Evolutionary conservation across 2,113 vertebrate genomes (phyloP).

Genomic region (Pogona vitticeps): DNA sequence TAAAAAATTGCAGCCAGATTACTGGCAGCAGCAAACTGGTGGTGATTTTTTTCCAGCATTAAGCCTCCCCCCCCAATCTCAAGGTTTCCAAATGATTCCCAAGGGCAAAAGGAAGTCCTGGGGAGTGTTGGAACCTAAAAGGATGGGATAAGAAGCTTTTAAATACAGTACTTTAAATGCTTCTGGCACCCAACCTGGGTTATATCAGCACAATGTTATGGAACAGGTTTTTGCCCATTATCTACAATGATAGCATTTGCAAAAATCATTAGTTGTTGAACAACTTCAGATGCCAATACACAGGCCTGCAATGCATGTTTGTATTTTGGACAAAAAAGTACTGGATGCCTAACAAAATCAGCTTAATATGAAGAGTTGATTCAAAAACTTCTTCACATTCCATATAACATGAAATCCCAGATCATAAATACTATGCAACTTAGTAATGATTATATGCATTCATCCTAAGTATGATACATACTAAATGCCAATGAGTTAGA

Average conservation of each 20-base stretch:
- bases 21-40: no score
- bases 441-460: not conserved
- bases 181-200: no score
- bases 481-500: not conserved
- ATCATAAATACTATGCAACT: not conserved
- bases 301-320: not conserved
- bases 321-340: no score
- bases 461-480: not conserved
- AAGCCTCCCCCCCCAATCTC: no score
- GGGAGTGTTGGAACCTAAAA: no score
- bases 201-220: no score
- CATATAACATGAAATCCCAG: not conserved
- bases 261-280: not conserved
- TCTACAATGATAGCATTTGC: not conserved
- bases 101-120: no score
- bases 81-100: no score
- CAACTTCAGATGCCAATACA: not conserved
- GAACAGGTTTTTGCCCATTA: not conserved
- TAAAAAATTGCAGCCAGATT: no score
- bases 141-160: no score
- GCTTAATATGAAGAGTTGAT: not conserved
- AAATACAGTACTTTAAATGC: no score
- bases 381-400: not conserved
- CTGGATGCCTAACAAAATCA: not conserved
- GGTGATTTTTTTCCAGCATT: no score